Evolutionary conservation across 1,140 invertebrate genomes (phyloP), one percentile per base, ranked within the genome.

Genomic region (Diorhabda carinulata): DNA sequence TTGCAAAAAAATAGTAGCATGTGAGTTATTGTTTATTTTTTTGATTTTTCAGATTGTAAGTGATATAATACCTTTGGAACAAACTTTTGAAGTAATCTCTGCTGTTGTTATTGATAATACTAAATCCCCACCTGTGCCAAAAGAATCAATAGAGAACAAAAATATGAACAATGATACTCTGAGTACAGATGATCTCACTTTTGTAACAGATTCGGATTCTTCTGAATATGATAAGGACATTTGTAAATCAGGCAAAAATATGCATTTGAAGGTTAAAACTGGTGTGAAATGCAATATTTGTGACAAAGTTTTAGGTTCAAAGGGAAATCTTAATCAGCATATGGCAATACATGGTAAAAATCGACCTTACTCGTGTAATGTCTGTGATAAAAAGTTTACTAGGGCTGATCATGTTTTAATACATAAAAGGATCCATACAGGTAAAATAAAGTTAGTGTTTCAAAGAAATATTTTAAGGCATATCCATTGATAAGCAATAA

Each of bases 291-390:
- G 76, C 52, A 70, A 76, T 64, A 65, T 65, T 44, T 77, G 76
- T 57, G 76, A 74, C 3, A 72, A 74, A 57, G 57, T 73, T 57
- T 63, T 76, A 25, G 72, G 71, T 9, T 69, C 69, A 7, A 70
- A 67, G 10, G 70, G 73, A 5, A 76, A 75, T 61, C 61, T 78
- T 57, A 66, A 63, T 3, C 71, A 72, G 3, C 78, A 80, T 60
- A 69, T 73, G 60, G 71, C 80, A 10, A 79, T 77, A 5, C 83
- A 81, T 73, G 82, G 78, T 1, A 83, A 67, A 57, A 86, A 88
- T 66, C 87, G 90, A 73, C 88, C 88, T 1, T 89, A 83, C 70
- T 81, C 85, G 66, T 87, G 86, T 72, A 79, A 80, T 2, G 79
- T 84, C 6, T 87, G 86, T 71, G 80, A 81, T 40, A 87, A 86